Conservation (phyloP, 2,888 invertebrate species). For the Chrysolina haemoptera region DNA sequence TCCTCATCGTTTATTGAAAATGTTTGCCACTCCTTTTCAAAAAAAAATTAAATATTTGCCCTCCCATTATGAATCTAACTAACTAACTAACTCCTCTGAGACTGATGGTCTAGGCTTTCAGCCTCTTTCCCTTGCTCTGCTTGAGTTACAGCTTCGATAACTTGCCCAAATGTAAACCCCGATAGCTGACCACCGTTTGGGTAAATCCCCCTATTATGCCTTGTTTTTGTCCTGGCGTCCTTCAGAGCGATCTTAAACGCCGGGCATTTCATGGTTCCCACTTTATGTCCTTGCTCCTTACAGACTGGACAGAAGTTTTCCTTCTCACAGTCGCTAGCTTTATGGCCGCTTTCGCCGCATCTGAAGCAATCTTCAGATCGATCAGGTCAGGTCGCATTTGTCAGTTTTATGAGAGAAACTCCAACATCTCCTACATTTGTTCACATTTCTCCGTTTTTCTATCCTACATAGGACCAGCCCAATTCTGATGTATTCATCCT, state of each 20-base stretch:
- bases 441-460: not conserved
- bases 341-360: constrained; percentile 11
- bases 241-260: not conserved
- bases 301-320: constrained; percentile 23
- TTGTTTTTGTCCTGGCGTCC: not conserved
- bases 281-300: constrained; percentile 1
- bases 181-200: not conserved
- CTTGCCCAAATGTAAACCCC: not conserved
- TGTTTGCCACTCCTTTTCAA: too few relatives aligned
- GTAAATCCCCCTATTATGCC: too few relatives aligned
- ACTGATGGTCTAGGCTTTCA: too few relatives aligned
- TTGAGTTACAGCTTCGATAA: not conserved
- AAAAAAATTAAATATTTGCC: too few relatives aligned
- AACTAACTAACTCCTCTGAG: too few relatives aligned
- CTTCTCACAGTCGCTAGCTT: not conserved
- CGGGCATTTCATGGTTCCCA: constrained; percentile 2
- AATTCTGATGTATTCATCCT: not conserved
- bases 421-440: not conserved
- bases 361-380: not conserved
- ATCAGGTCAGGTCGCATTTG: not conserved
- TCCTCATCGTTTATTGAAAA: too few relatives aligned
- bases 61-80: too few relatives aligned
- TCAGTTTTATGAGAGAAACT: constrained; percentile 1
- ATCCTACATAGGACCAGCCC: not conserved
- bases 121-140: not conserved